Conservation (phyloP, 2,113 vertebrate species). For the Varanus salvator region DNA sequence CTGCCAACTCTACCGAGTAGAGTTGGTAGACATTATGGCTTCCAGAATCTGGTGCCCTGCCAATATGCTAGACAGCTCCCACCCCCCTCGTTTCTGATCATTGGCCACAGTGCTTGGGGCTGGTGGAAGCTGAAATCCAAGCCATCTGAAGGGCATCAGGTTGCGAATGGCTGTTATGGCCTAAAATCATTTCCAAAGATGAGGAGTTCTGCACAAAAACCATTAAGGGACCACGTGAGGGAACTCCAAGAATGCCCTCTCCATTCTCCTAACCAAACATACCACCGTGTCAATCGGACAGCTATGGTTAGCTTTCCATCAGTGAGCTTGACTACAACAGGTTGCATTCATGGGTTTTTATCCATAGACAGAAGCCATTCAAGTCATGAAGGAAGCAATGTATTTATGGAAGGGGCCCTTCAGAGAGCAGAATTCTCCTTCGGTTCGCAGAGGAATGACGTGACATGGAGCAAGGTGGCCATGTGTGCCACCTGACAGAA, state of each 20-base stretch:
- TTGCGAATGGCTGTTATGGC: no score
- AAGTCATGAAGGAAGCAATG: background rate
- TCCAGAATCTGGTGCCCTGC: no score
- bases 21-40: no score
- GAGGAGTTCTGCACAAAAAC: no score
- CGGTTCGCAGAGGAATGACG: background rate
- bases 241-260: background rate
- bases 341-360: background rate
- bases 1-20: no score
- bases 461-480: background rate
- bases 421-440: background rate
- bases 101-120: no score
- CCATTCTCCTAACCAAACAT: background rate
- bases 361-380: background rate
- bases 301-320: background rate
- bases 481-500: background rate
- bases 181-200: no score
- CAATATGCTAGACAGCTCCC: no score
- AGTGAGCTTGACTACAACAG: background rate
- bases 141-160: no score
- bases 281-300: background rate
- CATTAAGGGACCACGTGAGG: background rate
- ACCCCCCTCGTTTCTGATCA: no score
- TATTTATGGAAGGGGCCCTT: background rate
- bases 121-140: no score